phyloP scores from a whole-genome alignment of 2,113 vertebrate species.

The Poecile atricapillus region DNA sequence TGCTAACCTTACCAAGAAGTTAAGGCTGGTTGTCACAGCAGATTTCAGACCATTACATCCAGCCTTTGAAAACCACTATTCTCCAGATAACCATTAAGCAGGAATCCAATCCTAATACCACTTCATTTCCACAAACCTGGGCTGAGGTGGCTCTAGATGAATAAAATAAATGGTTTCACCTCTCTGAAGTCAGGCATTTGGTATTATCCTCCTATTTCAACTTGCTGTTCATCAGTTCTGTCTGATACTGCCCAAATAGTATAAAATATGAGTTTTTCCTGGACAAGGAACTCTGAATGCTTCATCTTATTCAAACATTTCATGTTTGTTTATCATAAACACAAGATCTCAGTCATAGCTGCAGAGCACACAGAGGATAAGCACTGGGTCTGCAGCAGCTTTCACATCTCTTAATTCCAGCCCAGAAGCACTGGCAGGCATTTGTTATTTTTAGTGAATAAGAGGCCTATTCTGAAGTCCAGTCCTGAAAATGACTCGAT shows the following conservation, averaged over 20 bases:
- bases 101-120: not conserved
- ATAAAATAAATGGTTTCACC: not conserved
- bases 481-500: not conserved
- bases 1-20: not conserved
- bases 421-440: not conserved
- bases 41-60: not conserved
- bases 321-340: not conserved
- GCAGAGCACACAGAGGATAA: not conserved
- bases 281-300: not conserved
- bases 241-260: not conserved
- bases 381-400: not conserved
- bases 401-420: not conserved
- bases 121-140: not conserved
- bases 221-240: not conserved
- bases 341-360: not conserved
- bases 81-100: not conserved
- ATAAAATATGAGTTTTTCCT: not conserved
- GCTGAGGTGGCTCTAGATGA: not conserved
- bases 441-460: conserved; percentile 29
- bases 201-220: not conserved
- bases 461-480: not conserved
- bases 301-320: not conserved
- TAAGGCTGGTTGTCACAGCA: not conserved
- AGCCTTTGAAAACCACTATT: not conserved
- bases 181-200: not conserved